Evolutionary conservation across 2,888 invertebrate species (phyloP), one percentile per base, ranked within the genome.

Genomic region (Rhodophaea formosa): DNA sequence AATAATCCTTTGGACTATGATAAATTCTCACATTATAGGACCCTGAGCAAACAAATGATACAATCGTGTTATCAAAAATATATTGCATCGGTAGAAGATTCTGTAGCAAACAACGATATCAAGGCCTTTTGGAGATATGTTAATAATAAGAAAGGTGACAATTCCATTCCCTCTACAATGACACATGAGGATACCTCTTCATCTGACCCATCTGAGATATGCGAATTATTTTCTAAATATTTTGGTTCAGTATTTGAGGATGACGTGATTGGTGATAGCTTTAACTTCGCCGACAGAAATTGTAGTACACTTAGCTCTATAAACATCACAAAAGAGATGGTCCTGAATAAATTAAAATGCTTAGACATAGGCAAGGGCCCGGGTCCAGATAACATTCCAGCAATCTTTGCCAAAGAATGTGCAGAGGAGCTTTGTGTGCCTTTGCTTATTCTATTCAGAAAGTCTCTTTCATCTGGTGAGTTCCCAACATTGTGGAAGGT

Each of bases 351-450:
- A 23, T 5, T 23, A 23, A 23, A 23, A 23, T 23, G 23, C 23
- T 23, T 23, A 23, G 23, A 23, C 23, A 23, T 23, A 23, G 5
- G 5, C 23, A 23, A 23, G 5, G 23, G 23, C 5, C 23, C 23
- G 5, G 23, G 23, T 23, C 23, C 23, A 5, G 23, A 23, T 23
- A 23, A 23, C 23, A 23, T 23, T 23, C 23, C 23, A 3, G 23
- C 23, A 23, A 23, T 23, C 5, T 23, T 43, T 10, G 8, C 47
- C 14, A 47, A 56, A 23, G 2, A 0, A 7, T 47, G 47, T 39
- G 39, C 35, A 8, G 10, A 39, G 1, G 56, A 47, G 39, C 29
- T 56, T 1, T 14, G 47, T n/a, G 39, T 46, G n/a, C 56, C 47
- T 14, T 16, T 55, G 8, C 3, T 14, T 10, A 46, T 55, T 16